Percentiles rank a stretch among this genome's conserved stretches.
Evolutionary conservation across 2,888 invertebrate genomes (phyloP).

Genomic region (Drosophila gaucha): DNA sequence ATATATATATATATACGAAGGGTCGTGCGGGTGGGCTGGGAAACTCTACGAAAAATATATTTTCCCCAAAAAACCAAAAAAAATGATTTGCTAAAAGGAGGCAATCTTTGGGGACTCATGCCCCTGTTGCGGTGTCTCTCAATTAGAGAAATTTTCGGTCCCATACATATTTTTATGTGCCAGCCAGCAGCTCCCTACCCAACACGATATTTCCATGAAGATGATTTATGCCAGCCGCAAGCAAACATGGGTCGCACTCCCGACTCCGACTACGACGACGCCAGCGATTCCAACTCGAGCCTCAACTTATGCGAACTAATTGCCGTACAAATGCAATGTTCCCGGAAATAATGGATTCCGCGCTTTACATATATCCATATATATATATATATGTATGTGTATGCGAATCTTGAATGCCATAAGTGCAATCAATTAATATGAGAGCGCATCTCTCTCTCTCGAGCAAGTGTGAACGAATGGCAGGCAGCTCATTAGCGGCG

Average conservation of each 20-base stretch:
- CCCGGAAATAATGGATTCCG: constrained; percentile 82
- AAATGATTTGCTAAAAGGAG: constrained; percentile 47
- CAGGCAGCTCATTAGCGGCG: constrained; percentile 80
- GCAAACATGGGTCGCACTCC: constrained; percentile 55
- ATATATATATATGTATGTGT: not conserved
- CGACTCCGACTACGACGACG: not conserved
- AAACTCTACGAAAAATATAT: constrained; percentile 17
- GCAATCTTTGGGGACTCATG: constrained; percentile 31
- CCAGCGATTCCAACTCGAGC: constrained; percentile 45
- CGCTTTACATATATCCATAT: constrained; percentile 12
- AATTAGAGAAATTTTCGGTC: constrained; percentile 69
- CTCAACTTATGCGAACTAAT: constrained; percentile 79
- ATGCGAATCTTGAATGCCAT: constrained; percentile 69
- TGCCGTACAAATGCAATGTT: constrained; percentile 84
- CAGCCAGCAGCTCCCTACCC: constrained; percentile 2
- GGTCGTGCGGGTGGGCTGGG: constrained; percentile 52
- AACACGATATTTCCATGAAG: constrained; percentile 48
- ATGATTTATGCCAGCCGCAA: constrained; percentile 78
- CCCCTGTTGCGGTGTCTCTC: constrained; percentile 63
- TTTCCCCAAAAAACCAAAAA: constrained; percentile 14
- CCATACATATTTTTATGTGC: constrained; percentile 46
- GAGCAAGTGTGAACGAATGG: constrained; percentile 59
- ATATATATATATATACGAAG: constrained; percentile 42
- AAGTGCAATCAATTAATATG: constrained; percentile 78
- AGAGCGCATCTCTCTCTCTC: constrained; percentile 25